Evolutionary conservation across 2,888 invertebrate genomes (phyloP).

Genomic region (Ophion ventricosus): DNA sequence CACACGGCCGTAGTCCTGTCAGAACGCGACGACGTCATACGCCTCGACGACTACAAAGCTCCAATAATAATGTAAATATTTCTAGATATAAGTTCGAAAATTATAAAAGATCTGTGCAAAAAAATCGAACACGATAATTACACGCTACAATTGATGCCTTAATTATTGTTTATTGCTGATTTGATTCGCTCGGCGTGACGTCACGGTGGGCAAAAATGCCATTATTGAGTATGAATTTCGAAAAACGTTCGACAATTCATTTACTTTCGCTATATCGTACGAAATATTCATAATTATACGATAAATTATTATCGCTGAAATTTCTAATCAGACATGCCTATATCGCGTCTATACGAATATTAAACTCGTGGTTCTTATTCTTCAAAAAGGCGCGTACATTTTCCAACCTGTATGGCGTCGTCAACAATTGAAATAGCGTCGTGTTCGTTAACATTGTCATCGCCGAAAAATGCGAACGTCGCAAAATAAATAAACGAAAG

Average conservation of each 20-base stretch:
- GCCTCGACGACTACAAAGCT: neutral
- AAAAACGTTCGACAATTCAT: neutral
- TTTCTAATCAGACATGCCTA: neutral
- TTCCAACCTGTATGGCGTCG: neutral
- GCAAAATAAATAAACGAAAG: neutral
- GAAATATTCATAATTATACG: neutral
- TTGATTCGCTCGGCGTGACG: neutral
- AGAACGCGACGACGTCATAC: neutral
- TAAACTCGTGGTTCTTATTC: neutral
- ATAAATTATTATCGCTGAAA: neutral
- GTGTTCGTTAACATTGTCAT: neutral
- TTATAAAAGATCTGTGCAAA: neutral
- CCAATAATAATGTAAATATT: neutral
- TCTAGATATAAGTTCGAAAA: neutral
- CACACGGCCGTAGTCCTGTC: constrained; percentile 1
- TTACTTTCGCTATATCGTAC: neutral
- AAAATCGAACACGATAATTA: neutral
- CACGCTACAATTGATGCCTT: neutral
- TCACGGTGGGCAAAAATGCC: neutral
- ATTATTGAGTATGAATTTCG: neutral
- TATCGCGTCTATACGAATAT: neutral
- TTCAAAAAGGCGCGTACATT: neutral
- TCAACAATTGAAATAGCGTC: neutral
- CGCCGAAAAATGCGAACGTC: neutral
- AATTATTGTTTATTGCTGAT: neutral